Evolutionary conservation across 2,888 invertebrate genomes (phyloP).

Genomic region (Callyntrura sp.): DNA sequence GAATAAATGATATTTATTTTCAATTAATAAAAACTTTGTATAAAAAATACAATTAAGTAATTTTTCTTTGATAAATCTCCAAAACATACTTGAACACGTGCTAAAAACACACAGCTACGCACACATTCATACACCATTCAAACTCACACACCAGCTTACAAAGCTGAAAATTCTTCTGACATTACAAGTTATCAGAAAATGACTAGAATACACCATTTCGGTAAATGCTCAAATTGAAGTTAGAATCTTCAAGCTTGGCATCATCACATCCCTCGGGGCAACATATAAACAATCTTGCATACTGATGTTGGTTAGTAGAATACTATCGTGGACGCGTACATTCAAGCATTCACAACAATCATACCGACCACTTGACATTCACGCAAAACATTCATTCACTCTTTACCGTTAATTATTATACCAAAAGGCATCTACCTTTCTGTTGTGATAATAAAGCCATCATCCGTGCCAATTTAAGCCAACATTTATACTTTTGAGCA

Average conservation of each 20-base stretch:
- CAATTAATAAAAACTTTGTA: too few species aligned
- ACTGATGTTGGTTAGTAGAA: too few species aligned
- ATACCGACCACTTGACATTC: too few species aligned
- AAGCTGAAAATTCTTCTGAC: background rate
- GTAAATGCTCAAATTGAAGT: too few species aligned
- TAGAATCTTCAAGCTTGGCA: background rate
- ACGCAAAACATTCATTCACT: background rate
- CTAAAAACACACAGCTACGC: background rate
- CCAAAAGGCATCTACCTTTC: too few species aligned
- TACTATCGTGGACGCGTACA: background rate
- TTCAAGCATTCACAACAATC: constrained; percentile 1
- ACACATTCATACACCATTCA: constrained; percentile 5
- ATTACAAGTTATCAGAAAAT: too few species aligned
- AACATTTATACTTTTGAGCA: background rate
- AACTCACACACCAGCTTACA: background rate
- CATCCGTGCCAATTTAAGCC: background rate
- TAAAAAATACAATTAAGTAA: too few species aligned
- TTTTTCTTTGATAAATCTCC: too few species aligned
- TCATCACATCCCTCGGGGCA: too few species aligned
- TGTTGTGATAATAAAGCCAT: background rate
- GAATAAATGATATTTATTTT: background rate
- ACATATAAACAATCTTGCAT: too few species aligned
- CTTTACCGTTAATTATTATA: background rate
- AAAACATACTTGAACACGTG: background rate
- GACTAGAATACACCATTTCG: too few species aligned